Percentiles rank a stretch among this genome's conserved stretches.
phyloP scores from a whole-genome alignment of 23 tunicate species.

The Clavelina lepadiformis region DNA sequence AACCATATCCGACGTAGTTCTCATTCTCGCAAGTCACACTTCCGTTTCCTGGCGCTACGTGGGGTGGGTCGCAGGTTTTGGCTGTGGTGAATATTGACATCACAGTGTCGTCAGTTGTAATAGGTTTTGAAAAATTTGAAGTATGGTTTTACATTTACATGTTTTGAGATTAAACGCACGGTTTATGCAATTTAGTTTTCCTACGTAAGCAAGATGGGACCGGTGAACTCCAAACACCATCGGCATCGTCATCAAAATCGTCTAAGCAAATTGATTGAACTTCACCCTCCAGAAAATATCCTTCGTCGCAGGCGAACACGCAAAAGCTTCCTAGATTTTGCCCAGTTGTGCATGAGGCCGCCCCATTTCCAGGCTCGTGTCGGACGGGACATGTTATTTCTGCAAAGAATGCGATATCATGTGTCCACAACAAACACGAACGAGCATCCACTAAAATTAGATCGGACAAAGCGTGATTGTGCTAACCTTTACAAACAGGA shows the following conservation, averaged over 20 bases:
- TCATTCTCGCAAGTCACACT: slow-evolving; percentile 1
- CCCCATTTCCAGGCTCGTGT: not conserved
- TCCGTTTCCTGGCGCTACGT: slow-evolving; percentile 1
- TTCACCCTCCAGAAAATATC: not conserved
- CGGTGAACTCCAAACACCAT: not conserved
- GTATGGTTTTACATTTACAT: too few relatives aligned
- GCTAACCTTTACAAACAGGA: not conserved
- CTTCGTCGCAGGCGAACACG: not conserved
- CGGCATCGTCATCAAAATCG: slow-evolving; percentile 1
- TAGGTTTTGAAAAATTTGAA: too few relatives aligned
- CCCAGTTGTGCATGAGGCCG: not conserved
- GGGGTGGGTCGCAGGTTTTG: not conserved
- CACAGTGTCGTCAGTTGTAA: not conserved
- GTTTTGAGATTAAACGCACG: too few relatives aligned
- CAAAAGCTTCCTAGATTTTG: not conserved
- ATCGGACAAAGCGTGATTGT: not conserved
- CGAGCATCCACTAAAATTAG: not conserved
- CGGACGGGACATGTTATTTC: not conserved
- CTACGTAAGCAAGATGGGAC: not conserved
- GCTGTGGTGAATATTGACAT: not conserved
- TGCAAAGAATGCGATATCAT: not conserved
- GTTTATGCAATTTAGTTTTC: too few relatives aligned
- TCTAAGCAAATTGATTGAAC: not conserved
- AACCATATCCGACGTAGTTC: not conserved
- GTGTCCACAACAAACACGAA: not conserved